Percentiles rank a stretch among this genome's conserved stretches.
Conservation (phyloP, 2,113 vertebrate species). For the Mesembrinibis cayennensis region DNA sequence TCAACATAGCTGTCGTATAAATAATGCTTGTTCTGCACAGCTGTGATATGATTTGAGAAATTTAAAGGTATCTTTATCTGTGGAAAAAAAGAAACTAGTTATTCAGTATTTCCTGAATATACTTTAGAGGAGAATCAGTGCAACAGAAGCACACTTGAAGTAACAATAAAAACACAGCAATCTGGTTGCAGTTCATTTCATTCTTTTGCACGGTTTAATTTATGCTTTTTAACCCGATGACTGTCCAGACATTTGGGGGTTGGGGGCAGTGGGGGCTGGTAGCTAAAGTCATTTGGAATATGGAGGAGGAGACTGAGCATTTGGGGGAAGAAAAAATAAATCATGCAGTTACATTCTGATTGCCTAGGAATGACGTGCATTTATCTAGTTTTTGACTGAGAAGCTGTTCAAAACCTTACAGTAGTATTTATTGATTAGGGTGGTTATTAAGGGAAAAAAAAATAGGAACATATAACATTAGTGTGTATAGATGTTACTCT, state of each 20-base stretch:
- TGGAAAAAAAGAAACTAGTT: neutral
- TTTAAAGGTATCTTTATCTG: neutral
- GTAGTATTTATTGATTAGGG: neutral
- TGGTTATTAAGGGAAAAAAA: neutral
- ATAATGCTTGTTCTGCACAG: constrained; percentile 12
- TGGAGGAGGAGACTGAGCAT: neutral
- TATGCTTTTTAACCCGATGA: neutral
- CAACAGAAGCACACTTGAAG: neutral
- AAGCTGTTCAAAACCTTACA: neutral
- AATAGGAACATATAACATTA: fast-evolving
- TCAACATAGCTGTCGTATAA: neutral
- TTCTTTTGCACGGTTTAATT: neutral
- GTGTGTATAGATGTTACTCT: neutral
- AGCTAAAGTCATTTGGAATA: neutral
- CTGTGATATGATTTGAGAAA: constrained; percentile 20
- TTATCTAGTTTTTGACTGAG: neutral
- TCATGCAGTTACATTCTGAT: neutral
- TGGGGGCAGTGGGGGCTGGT: neutral
- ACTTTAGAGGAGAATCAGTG: neutral
- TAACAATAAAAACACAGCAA: neutral
- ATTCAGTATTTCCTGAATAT: neutral
- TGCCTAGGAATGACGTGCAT: neutral
- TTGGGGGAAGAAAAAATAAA: neutral
- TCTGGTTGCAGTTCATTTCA: neutral
- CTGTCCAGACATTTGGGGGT: neutral